These are phyloP conservation scores for Melieria picta DNA, from an alignment of 2,888 invertebrate genomes.

Conservation along the genomic window DNA sequence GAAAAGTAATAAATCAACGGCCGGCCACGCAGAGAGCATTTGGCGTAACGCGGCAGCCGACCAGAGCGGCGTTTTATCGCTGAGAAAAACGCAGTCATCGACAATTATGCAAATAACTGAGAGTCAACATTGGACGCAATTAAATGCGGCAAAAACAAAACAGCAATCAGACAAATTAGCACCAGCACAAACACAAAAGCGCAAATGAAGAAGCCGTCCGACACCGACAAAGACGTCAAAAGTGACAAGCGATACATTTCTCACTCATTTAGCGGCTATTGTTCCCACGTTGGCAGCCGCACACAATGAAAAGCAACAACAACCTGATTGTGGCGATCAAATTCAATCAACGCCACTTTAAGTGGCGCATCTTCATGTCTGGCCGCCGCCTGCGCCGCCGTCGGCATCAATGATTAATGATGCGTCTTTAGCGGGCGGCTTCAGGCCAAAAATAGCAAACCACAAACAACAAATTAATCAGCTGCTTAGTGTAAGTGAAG, in stretches of 20 bases:
- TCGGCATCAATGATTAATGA: too few relatives aligned
- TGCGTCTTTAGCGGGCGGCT: too few relatives aligned
- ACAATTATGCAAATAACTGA: background rate
- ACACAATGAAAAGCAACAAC: background rate
- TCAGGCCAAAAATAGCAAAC: too few relatives aligned
- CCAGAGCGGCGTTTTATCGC: background rate
- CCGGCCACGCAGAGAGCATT: too few relatives aligned
- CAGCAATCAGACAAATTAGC: background rate
- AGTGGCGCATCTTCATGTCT: too few relatives aligned
- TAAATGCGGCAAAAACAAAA: background rate
- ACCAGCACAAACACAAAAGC: background rate
- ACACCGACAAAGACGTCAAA: background rate
- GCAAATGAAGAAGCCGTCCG: too few relatives aligned
- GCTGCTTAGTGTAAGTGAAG: too few relatives aligned
- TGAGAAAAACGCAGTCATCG: background rate
- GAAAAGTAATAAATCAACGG: too few relatives aligned
- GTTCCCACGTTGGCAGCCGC: background rate
- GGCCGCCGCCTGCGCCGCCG: too few relatives aligned
- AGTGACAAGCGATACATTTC: background rate
- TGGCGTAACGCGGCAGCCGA: background rate
- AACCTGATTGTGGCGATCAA: background rate
- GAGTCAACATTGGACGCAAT: background rate
- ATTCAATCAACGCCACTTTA: too few relatives aligned
- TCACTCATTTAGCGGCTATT: conserved; percentile 5
- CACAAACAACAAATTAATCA: too few relatives aligned